Base-by-base conservation (phyloP, 2,888 invertebrate species). In the Sarcophaga carnaria region DNA sequence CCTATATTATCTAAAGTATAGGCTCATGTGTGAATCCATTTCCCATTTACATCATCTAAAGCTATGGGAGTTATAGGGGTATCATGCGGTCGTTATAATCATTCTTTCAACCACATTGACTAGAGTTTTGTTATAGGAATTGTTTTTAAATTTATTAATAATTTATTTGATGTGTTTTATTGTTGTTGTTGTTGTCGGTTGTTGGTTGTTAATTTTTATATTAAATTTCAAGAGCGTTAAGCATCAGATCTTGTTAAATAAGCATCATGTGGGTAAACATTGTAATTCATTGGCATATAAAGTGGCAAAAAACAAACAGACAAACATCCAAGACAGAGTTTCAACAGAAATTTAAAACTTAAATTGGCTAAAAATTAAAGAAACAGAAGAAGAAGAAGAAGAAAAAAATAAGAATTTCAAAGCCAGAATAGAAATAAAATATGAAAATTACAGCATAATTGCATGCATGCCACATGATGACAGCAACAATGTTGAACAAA, bases 201-300 rank as follows among this genome's bases (percentile, higher is more conserved):
- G 12, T 59, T 59, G 47, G 6, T 62, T 79, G 25, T 59, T 27
- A 20, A 27, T 78, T 77, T 72, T 62, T 75, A 86, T 82, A 86
- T 86, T 79, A 72, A 80, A 83, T 86, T 86, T 86, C 86, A 86
- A 86, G 86, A 86, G 79, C 86, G 82, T 83, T 80, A 27, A 17
- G 71, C 86, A 27, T 81, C 82, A 69, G 60, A 70, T 85, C 85
- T 78, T 66, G 69, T 54, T 82, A 70, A 37, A 77, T 66, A 67
- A 86, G 80, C 86, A 37, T 37, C 37, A 37, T 37, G 83, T 86
- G 86, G 86, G 86, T 86, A 81, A 82, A 82, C 77, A 72, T 85
- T 85, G 67, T 76, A 80, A 66, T 67, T 74, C 62, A 69, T 77
- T 83, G 83, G 47, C 80, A 80, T 45, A 69, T 54, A 69, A 49